A percentile compares a stretch with the other conserved stretches of the same genome.
phyloP scores from a whole-genome alignment of 2,888 invertebrate genomes.

The Limnephilus lunatus region DNA sequence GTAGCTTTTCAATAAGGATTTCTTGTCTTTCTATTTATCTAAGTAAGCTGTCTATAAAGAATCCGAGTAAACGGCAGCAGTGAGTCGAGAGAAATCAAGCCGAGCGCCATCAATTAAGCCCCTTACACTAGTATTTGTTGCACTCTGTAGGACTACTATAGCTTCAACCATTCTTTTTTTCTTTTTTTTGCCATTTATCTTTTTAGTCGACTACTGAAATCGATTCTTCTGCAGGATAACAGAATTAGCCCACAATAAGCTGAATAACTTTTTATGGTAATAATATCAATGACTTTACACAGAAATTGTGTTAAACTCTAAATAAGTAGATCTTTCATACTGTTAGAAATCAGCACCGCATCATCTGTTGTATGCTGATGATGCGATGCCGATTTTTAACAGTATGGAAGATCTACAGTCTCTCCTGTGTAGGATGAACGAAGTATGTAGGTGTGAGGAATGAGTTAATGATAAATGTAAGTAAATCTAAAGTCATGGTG shows the following conservation, averaged over 20 bases:
- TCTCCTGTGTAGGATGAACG: too few relatives aligned
- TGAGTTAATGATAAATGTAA: too few relatives aligned
- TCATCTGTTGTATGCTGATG: too few relatives aligned
- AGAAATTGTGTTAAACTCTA: too few relatives aligned
- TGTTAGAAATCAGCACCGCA: too few relatives aligned
- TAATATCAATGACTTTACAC: background rate
- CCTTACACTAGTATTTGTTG: slow-evolving; percentile 27
- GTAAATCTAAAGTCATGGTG: too few relatives aligned
- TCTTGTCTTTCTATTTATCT: background rate
- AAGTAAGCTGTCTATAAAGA: background rate
- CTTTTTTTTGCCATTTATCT: background rate
- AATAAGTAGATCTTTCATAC: too few relatives aligned
- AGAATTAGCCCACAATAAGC: background rate
- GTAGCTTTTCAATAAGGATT: background rate
- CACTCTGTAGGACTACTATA: background rate
- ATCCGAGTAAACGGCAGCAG: background rate
- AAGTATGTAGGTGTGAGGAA: too few relatives aligned
- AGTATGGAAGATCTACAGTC: too few relatives aligned
- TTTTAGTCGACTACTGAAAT: background rate
- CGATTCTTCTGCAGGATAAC: background rate
- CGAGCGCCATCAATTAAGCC: slow-evolving; percentile 13
- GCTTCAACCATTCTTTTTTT: background rate
- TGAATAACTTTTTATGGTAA: background rate
- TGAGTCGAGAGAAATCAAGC: slow-evolving; percentile 22
- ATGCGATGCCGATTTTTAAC: too few relatives aligned